A percentile compares a stretch with the other conserved stretches of the same genome.
Evolutionary conservation across 2,113 vertebrate genomes (phyloP).

Genomic region (Cisticola juncidis): DNA sequence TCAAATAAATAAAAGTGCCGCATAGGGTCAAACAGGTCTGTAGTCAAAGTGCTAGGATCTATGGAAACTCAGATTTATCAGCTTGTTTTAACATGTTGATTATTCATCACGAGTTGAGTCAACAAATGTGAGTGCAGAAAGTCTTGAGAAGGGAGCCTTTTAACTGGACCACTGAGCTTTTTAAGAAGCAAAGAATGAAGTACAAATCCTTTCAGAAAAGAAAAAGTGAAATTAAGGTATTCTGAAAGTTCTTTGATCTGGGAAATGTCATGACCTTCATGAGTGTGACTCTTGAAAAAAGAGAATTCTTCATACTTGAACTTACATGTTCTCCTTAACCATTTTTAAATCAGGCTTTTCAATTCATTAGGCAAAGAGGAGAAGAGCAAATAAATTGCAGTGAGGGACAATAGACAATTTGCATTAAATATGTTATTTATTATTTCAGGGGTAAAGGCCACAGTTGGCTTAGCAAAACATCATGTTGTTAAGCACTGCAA

Average conservation of each 20-base stretch:
- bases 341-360: neutral
- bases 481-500: neutral
- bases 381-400: neutral
- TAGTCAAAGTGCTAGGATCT: neutral
- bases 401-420: neutral
- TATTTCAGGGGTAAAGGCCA: neutral
- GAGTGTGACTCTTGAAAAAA: neutral
- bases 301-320: neutral
- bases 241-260: neutral
- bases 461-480: neutral
- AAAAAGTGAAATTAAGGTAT: neutral
- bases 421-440: neutral
- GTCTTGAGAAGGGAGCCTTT: neutral
- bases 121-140: neutral
- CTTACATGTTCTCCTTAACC: neutral
- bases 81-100: neutral
- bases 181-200: neutral
- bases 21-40: neutral
- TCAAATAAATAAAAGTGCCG: neutral
- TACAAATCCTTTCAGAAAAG: neutral
- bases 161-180: neutral
- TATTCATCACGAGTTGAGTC: slow-evolving; percentile 14
- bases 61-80: neutral
- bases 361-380: neutral
- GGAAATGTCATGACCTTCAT: neutral